Conservation (phyloP, 2,797 vertebrate genomes). For the Toxotes lorentzi region DNA sequence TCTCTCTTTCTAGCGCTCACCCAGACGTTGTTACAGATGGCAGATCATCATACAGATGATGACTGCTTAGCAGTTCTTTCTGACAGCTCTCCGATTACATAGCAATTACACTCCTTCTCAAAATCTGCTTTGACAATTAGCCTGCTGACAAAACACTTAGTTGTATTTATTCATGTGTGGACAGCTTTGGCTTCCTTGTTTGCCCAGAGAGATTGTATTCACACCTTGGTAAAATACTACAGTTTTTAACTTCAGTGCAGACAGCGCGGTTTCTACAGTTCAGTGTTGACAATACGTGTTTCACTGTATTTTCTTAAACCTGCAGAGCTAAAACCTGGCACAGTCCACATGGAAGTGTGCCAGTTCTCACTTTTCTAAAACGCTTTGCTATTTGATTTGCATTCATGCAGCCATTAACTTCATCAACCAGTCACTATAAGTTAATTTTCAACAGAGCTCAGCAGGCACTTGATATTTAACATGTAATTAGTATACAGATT, state of each 20-base stretch:
- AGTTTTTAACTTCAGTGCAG: slow-evolving; percentile 29
- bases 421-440: slow-evolving; percentile 6
- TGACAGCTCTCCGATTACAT: slow-evolving; percentile 82
- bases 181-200: slow-evolving; percentile 62
- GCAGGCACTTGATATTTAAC: neutral
- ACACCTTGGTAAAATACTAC: slow-evolving; percentile 49
- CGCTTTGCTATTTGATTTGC: slow-evolving; percentile 35
- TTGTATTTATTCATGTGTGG: slow-evolving; percentile 74
- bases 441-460: slow-evolving; percentile 6
- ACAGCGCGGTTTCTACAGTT: neutral
- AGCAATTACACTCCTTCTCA: slow-evolving; percentile 81
- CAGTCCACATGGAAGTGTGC: slow-evolving; percentile 31
- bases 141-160: slow-evolving; percentile 79
- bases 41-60: slow-evolving; percentile 82
- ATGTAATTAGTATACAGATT: slow-evolving; percentile 3
- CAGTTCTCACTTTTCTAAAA: slow-evolving; percentile 46
- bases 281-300: slow-evolving; percentile 10
- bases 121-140: slow-evolving; percentile 82
- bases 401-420: slow-evolving; percentile 39
- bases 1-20: slow-evolving; percentile 13
- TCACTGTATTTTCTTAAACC: slow-evolving; percentile 36
- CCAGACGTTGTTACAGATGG: slow-evolving; percentile 77
- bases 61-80: slow-evolving; percentile 80
- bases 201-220: slow-evolving; percentile 54
- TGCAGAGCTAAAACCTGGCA: slow-evolving; percentile 40